phyloP scores from a whole-genome alignment of 2,113 vertebrate genomes.

The Tetraodon nigroviridis region DNA sequence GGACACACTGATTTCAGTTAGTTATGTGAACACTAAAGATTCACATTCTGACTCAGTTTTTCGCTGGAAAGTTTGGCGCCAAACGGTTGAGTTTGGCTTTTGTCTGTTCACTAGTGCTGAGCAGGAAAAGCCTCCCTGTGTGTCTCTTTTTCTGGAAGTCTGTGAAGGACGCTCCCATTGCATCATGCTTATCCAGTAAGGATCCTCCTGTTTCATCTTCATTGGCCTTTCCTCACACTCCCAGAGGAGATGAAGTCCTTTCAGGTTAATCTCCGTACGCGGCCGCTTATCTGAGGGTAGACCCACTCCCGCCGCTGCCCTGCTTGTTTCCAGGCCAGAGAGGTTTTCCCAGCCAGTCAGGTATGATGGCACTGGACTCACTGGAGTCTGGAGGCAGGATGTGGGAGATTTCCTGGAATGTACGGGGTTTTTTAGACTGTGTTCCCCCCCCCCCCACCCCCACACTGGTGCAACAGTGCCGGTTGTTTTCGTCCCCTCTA shows the following conservation, averaged over 20 bases:
- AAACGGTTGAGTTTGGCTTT: conserved; percentile 1
- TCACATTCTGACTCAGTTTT: not conserved
- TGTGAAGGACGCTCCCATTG: conserved; percentile 24
- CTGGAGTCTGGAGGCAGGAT: conserved; percentile 74
- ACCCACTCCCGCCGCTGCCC: not conserved
- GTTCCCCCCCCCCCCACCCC: conserved; percentile 47
- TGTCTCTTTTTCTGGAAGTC: not conserved
- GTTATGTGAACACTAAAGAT: not conserved
- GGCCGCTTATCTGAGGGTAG: conserved; percentile 23
- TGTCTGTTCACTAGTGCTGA: conserved; percentile 16
- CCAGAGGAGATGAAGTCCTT: conserved; percentile 41
- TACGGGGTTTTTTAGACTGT: conserved; percentile 25
- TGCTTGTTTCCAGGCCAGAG: conserved; percentile 18
- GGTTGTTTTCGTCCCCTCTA: conserved; percentile 61
- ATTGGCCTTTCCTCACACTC: conserved; percentile 17
- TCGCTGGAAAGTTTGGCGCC: conserved; percentile 3
- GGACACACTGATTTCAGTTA: not conserved
- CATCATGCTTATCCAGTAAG: conserved; percentile 28
- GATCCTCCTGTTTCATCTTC: conserved; percentile 24
- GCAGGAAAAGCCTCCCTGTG: conserved; percentile 4
- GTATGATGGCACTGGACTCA: conserved; percentile 61
- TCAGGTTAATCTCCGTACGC: conserved; percentile 41
- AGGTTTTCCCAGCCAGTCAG: conserved; percentile 52
- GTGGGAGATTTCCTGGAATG: conserved; percentile 83
- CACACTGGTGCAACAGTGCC: conserved; percentile 74